Evolutionary conservation across 2,113 vertebrate species (phyloP).

Genomic region (Rousettus leschenaultii): DNA sequence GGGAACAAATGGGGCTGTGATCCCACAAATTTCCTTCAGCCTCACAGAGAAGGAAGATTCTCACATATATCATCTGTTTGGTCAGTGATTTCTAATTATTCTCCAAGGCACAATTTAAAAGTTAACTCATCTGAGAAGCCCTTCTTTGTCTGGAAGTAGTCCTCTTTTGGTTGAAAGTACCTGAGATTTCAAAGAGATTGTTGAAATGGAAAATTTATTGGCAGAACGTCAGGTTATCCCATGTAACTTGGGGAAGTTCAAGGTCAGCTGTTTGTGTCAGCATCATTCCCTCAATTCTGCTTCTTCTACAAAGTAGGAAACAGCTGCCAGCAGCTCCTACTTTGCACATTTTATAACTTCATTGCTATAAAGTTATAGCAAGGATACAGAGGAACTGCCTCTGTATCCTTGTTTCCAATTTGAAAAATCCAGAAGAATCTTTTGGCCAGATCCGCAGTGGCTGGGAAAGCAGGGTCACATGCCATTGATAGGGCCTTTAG

Average conservation of each 20-base stretch:
- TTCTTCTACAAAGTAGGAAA: background rate
- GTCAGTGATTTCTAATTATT: background rate
- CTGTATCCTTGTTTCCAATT: background rate
- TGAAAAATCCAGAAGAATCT: background rate
- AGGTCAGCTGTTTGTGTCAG: background rate
- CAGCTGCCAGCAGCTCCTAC: background rate
- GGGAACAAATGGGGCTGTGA: background rate
- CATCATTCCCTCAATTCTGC: background rate
- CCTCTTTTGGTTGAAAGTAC: background rate
- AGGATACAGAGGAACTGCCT: background rate
- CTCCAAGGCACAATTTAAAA: background rate
- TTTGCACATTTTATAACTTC: background rate
- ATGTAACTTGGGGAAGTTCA: background rate
- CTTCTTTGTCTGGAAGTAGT: background rate
- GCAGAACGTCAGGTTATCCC: background rate
- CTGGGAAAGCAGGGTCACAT: background rate
- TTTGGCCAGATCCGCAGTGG: background rate
- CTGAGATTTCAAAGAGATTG: background rate
- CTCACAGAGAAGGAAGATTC: background rate
- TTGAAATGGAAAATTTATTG: background rate
- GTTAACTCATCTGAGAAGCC: background rate
- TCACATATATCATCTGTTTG: background rate
- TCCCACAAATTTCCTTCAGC: background rate
- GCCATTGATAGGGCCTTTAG: background rate
- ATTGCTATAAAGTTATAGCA: background rate